phyloP scores from a whole-genome alignment of 2,888 invertebrate genomes.

The Congeria kusceri region DNA sequence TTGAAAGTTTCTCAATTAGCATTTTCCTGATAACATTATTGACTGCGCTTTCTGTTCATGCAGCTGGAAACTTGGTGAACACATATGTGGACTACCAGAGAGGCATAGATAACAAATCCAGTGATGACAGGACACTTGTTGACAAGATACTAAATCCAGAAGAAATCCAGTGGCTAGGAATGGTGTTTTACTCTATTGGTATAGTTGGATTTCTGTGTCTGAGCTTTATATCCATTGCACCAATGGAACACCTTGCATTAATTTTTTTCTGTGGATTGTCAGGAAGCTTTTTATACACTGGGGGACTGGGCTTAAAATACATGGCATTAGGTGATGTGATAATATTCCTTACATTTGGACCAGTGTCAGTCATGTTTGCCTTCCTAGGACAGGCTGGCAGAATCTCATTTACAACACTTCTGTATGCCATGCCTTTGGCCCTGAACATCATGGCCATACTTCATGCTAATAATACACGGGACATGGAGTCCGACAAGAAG shows the following conservation, averaged over 20 bases:
- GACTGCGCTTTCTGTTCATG: constrained; percentile 96
- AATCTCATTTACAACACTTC: constrained; percentile 95
- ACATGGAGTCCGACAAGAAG: constrained; percentile 93
- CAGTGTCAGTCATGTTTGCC: constrained; percentile 96
- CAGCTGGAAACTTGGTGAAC: constrained; percentile 96
- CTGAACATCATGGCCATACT: constrained; percentile 97
- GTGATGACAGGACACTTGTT: constrained; percentile 97
- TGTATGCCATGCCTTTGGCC: constrained; percentile 97
- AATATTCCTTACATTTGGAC: constrained; percentile 96
- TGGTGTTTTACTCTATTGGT: constrained; percentile 94
- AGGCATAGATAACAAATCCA: constrained; percentile 93
- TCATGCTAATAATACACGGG: constrained; percentile 97
- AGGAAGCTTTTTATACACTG: constrained; percentile 98
- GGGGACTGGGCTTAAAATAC: constrained; percentile 97
- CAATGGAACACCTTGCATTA: constrained; percentile 97
- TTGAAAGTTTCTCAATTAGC: constrained; percentile 90
- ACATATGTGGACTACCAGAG: constrained; percentile 98
- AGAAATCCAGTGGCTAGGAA: constrained; percentile 95
- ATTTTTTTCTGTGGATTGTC: constrained; percentile 98
- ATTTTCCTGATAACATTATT: constrained; percentile 92
- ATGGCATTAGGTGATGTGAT: constrained; percentile 97
- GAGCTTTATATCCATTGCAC: constrained; percentile 93
- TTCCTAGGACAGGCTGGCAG: constrained; percentile 95
- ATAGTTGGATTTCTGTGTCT: constrained; percentile 93
- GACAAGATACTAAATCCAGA: constrained; percentile 94